Conservation (phyloP, 2,113 vertebrate genomes). For the Tamias sibiricus region DNA sequence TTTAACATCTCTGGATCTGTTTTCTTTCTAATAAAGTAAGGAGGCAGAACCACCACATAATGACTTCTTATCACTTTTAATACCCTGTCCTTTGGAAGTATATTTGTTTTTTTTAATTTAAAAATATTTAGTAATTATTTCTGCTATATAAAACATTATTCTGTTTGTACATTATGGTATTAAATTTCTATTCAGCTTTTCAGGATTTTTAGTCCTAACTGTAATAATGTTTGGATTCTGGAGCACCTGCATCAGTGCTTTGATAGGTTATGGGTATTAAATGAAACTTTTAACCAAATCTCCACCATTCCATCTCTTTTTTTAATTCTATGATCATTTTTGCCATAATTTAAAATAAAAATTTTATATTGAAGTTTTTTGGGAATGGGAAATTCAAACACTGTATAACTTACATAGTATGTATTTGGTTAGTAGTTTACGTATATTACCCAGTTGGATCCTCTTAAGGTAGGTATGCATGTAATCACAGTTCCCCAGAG, state of each 20-base stretch:
- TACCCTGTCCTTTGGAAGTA: not conserved
- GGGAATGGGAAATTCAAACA: constrained; percentile 1
- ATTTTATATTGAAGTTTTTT: not conserved
- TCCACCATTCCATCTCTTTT: not conserved
- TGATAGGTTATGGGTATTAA: not conserved
- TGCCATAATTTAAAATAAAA: constrained; percentile 41
- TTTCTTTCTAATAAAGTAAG: constrained; percentile 2
- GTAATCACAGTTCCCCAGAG: not conserved
- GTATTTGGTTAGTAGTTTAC: not conserved
- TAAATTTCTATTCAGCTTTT: constrained; percentile 11
- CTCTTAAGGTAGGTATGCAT: not conserved
- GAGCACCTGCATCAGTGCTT: not conserved
- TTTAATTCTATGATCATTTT: constrained; percentile 9
- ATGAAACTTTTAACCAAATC: not conserved
- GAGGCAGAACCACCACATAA: not conserved
- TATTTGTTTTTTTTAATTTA: constrained; percentile 40
- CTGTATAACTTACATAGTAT: not conserved
- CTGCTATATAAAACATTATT: not conserved
- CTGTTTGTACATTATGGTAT: not conserved
- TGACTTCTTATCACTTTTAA: not conserved
- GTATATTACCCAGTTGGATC: not conserved
- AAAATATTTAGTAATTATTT: constrained; percentile 27
- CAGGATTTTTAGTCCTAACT: not conserved
- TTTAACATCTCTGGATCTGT: not conserved
- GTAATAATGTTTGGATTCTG: not conserved